These are phyloP conservation scores for Falco rusticolus DNA, from an alignment of 2,797 vertebrate species.

Conservation along the genomic window DNA sequence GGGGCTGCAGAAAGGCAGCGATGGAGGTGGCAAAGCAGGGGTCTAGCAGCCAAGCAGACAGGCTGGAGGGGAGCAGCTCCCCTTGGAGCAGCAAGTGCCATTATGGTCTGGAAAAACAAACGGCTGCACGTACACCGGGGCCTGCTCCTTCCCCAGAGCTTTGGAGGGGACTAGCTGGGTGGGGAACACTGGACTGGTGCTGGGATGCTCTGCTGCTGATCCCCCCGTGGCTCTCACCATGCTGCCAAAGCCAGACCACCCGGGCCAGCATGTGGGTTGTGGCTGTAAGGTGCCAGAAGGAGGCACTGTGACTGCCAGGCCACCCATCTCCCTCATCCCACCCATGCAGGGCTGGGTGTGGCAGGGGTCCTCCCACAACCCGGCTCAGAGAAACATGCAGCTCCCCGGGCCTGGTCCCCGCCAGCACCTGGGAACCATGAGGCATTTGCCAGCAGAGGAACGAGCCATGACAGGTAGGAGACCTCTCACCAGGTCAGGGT, in stretches of 20 bases:
- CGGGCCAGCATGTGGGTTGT: rapidly evolving
- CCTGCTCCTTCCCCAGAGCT: not conserved
- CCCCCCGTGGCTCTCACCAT: rapidly evolving
- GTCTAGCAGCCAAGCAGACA: not conserved
- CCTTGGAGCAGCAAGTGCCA: rapidly evolving
- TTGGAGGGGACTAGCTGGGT: not conserved
- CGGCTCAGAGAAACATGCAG: rapidly evolving
- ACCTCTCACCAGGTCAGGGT: constrained; percentile 88
- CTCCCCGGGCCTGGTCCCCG: not conserved
- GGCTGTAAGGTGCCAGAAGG: not conserved
- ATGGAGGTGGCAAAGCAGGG: not conserved
- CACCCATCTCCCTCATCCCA: rapidly evolving
- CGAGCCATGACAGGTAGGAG: rapidly evolving
- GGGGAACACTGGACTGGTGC: rapidly evolving
- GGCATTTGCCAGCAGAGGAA: not conserved
- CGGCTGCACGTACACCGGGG: rapidly evolving
- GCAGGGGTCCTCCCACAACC: no score
- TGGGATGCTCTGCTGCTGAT: not conserved
- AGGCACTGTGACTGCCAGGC: not conserved
- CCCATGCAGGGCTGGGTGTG: not conserved
- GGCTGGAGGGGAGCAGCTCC: not conserved
- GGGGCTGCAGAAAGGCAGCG: not conserved
- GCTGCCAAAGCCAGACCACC: not conserved
- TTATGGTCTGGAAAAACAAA: not conserved
- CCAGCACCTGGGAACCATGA: not conserved